phyloP scores from a whole-genome alignment of 1,140 invertebrate species.

The Saccostrea glomerata region DNA sequence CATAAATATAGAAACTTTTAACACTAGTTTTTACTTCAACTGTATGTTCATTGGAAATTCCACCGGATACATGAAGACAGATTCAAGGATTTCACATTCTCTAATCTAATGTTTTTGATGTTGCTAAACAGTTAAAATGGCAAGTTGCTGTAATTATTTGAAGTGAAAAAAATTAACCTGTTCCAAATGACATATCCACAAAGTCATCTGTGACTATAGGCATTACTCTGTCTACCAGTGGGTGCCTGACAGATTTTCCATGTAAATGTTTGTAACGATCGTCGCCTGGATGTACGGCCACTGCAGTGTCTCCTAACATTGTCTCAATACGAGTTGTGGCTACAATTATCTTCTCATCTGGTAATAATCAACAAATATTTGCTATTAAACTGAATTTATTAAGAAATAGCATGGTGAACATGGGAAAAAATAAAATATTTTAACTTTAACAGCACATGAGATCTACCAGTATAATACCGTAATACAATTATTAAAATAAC shows the following conservation, averaged over 20 bases:
- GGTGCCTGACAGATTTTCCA: constrained; percentile 86
- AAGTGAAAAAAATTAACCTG: constrained; percentile 82
- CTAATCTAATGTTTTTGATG: no score
- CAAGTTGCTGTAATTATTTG: not conserved
- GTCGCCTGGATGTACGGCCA: constrained; percentile 98
- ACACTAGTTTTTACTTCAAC: no score
- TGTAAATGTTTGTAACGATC: constrained; percentile 84
- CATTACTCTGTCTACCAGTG: constrained; percentile 85
- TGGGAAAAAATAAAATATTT: no score
- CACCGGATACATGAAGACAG: no score
- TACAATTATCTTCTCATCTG: constrained; percentile 90
- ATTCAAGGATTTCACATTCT: no score
- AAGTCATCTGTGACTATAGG: constrained; percentile 94
- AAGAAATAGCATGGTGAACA: not conserved
- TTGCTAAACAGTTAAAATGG: no score
- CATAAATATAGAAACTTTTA: no score
- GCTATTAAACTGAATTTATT: not conserved
- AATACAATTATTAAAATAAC: no score
- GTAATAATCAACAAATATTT: not conserved
- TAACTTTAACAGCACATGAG: no score
- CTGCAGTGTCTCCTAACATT: constrained; percentile 98
- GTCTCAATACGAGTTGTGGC: constrained; percentile 99
- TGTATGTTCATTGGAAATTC: no score
- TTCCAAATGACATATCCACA: constrained; percentile 96
- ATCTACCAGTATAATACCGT: no score